Evolutionary conservation across 2,888 invertebrate genomes (phyloP), one percentile per base, ranked within the genome.

Genomic region (Globia sparganii): DNA sequence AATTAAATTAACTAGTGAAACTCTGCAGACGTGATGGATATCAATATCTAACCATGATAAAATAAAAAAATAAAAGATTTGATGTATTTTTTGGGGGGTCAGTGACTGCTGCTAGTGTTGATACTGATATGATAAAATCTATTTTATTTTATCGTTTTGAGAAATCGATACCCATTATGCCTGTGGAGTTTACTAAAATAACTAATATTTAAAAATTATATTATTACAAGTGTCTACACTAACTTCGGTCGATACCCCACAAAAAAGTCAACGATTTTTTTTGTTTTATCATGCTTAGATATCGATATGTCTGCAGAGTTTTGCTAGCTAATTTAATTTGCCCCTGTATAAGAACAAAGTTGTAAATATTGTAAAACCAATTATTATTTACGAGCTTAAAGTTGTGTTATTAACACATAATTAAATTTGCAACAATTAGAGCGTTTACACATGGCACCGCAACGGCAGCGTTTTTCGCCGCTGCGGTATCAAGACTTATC

Each of bases 351-450:
- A 18, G 21, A 66, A 80, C 37, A 25, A 65, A 37, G 9, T 58
- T 28, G 8, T 59, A 46, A 56, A 58, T 59, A 72, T 56, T 68
- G 34, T 49, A 13, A 65, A 71, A 59, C 58, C 43, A 82, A 83
- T 74, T 31, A 68, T 71, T 66, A 74, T 75, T 75, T 40, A 71
- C 56, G n/a, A 78, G 58, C 53, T 31, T 62, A 40, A 71, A 75
- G 76, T 73, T 59, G 31, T 58, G 53, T 78, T 80, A 62, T 49
- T 65, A 75, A 78, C 85, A 72, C 72, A n/a, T 43, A 80, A 85
- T 80, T 78, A 69, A 81, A 74, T 85, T 81, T 77, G 58, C 46
- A 78, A 81, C 81, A 86, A 85, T 81, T 81, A 84, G 37, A 37
- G 37, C 37, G 37, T 37, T 37, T 37, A 37, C 37, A 37, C 37